Conservation (phyloP, 2,797 vertebrate genomes). For the Darevskia mixta region DNA sequence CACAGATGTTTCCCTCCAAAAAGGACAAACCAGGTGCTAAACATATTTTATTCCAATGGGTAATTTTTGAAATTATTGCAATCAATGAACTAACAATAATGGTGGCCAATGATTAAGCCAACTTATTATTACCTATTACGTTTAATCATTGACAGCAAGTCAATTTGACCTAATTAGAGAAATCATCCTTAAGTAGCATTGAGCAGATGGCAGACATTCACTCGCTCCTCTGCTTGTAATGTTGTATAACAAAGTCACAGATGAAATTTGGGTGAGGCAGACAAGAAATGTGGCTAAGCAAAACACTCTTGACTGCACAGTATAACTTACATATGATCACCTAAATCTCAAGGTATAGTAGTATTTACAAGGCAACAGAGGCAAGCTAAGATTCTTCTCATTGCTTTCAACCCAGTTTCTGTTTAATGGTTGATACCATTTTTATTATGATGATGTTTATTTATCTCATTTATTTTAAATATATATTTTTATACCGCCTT, state of each 20-base stretch:
- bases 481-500: no score
- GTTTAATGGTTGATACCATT: neutral
- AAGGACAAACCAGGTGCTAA: constrained; percentile 89
- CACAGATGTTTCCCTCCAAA: constrained; percentile 80
- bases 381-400: neutral
- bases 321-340: constrained; percentile 24
- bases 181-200: constrained; percentile 87
- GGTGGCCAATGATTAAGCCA: constrained; percentile 86
- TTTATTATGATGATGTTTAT: no score
- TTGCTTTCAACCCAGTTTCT: neutral
- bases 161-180: constrained; percentile 92
- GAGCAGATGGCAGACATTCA: constrained; percentile 88
- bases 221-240: constrained; percentile 77
- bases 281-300: constrained; percentile 36
- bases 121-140: constrained; percentile 89
- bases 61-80: constrained; percentile 94
- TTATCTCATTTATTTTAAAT: no score
- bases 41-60: constrained; percentile 88
- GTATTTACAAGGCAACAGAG: constrained; percentile 32
- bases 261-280: constrained; percentile 67
- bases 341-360: constrained; percentile 28
- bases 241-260: constrained; percentile 67
- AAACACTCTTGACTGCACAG: constrained; percentile 6
- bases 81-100: constrained; percentile 94
- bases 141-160: constrained; percentile 93